phyloP scores from a whole-genome alignment of 2,888 invertebrate species.

The Drepana falcataria region DNA sequence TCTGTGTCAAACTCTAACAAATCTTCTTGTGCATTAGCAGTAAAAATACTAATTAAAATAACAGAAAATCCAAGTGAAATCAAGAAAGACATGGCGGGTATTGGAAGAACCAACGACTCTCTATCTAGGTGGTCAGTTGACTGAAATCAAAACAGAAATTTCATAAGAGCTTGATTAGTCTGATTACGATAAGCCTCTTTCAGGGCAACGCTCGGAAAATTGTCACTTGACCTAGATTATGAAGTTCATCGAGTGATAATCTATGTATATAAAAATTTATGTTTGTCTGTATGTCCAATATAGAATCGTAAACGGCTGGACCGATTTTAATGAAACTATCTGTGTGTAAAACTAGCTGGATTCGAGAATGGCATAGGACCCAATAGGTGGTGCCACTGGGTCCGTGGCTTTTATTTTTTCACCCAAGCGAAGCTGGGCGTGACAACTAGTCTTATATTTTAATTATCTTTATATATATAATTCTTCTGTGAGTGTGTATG shows the following conservation, averaged over 20 bases:
- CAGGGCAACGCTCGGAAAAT: slow-evolving; percentile 8
- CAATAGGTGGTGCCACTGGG: no score
- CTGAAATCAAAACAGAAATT: slow-evolving; percentile 25
- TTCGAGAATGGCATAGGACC: no score
- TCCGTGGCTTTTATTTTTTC: no score
- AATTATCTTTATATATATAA: no score
- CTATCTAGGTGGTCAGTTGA: slow-evolving; percentile 15
- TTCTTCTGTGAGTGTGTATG: no score
- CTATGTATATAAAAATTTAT: not conserved
- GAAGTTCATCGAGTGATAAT: no score
- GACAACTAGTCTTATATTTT: no score
- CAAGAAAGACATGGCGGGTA: not conserved
- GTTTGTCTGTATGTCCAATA: no score
- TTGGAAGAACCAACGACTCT: slow-evolving; percentile 13
- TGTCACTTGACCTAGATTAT: slow-evolving; percentile 5
- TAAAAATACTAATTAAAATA: not conserved
- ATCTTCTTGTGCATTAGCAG: not conserved
- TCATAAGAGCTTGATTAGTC: slow-evolving; percentile 28
- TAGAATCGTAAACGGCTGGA: no score
- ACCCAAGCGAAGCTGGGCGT: no score
- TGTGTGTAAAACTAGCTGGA: no score
- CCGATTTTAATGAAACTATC: no score
- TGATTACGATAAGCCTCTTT: slow-evolving; percentile 28
- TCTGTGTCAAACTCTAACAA: slow-evolving; percentile 20
- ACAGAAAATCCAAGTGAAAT: slow-evolving; percentile 1